Evolutionary conservation across 2,888 invertebrate genomes (phyloP).

Genomic region (Eremobia ochroleuca): DNA sequence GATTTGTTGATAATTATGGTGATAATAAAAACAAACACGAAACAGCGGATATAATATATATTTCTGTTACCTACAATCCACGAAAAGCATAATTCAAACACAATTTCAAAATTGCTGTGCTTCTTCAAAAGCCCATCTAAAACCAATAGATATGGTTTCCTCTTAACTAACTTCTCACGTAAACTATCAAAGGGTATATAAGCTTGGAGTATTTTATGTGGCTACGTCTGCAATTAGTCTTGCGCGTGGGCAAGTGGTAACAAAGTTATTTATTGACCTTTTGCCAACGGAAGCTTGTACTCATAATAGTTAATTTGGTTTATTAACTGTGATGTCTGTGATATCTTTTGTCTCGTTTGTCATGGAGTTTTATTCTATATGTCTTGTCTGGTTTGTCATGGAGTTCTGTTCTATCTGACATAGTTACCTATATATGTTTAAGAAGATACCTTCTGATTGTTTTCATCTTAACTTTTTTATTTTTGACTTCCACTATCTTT

Average conservation of each 20-base stretch:
- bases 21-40: constrained; percentile 19
- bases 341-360: constrained; percentile 45
- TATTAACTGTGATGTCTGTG: constrained; percentile 51
- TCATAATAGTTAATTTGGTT: constrained; percentile 60
- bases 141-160: background rate
- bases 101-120: constrained; percentile 3
- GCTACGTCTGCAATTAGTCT: constrained; percentile 47
- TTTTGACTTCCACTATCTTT: background rate
- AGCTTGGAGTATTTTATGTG: constrained; percentile 43
- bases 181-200: constrained; percentile 41
- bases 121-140: constrained; percentile 8
- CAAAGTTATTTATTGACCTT: constrained; percentile 59
- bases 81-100: constrained; percentile 13
- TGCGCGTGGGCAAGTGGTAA: constrained; percentile 59
- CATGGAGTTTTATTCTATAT: background rate
- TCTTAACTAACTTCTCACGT: constrained; percentile 32
- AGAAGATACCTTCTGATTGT: background rate
- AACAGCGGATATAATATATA: constrained; percentile 34
- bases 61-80: constrained; percentile 36
- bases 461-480: background rate
- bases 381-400: constrained; percentile 18
- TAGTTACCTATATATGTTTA: background rate
- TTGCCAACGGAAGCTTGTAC: constrained; percentile 56
- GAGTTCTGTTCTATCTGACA: background rate
- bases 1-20: no score